Evolutionary conservation across 2,113 vertebrate species (phyloP).

Genomic region (Pelmatolapia mariae): DNA sequence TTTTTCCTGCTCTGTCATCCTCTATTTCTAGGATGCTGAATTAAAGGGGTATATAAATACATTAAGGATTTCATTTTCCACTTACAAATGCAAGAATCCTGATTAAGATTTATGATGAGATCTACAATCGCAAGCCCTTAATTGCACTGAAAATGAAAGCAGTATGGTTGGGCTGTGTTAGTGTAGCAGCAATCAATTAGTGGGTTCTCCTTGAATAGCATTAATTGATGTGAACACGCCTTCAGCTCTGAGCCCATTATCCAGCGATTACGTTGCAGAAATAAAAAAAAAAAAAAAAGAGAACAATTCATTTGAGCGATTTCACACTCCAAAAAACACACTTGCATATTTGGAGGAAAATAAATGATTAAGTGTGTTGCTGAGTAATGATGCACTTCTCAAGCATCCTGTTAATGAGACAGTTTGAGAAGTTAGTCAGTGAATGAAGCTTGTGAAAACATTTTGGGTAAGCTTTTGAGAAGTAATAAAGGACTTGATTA

Average conservation of each 20-base stretch:
- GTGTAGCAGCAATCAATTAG: constrained; percentile 56
- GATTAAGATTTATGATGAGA: constrained; percentile 48
- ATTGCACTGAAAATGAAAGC: constrained; percentile 55
- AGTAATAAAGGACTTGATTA: background rate
- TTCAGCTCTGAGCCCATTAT: constrained; percentile 61
- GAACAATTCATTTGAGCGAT: constrained; percentile 48
- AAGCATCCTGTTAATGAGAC: constrained; percentile 17
- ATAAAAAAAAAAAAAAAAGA: constrained; percentile 48
- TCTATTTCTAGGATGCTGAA: background rate
- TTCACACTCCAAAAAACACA: constrained; percentile 59
- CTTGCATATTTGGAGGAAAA: constrained; percentile 11
- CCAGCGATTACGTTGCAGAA: constrained; percentile 48
- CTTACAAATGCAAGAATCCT: constrained; percentile 13
- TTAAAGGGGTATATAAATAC: background rate
- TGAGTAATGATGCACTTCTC: constrained; percentile 51
- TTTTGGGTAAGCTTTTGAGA: background rate
- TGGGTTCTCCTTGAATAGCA: constrained; percentile 51
- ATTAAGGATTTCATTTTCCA: background rate
- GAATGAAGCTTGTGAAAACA: background rate
- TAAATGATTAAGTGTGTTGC: constrained; percentile 35
- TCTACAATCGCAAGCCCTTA: constrained; percentile 22
- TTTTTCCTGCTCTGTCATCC: background rate
- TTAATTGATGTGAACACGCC: constrained; percentile 65
- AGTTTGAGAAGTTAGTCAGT: constrained; percentile 19
- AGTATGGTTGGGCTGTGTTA: constrained; percentile 32